These are phyloP conservation scores for Tympanoctomys barrerae DNA, from an alignment of 2,797 vertebrate genomes.

Conservation along the genomic window DNA sequence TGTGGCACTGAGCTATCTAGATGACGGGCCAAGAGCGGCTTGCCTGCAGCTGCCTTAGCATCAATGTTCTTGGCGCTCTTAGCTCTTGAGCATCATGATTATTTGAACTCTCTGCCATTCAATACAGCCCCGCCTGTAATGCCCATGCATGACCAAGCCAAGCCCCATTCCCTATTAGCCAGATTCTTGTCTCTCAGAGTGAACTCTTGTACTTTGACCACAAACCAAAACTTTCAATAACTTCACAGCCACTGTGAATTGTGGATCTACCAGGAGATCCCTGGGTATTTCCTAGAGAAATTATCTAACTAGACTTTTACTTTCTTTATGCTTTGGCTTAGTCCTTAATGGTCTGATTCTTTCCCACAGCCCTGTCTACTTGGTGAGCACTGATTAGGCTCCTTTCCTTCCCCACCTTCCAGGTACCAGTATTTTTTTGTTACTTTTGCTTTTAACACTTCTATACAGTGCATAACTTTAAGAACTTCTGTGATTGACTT, in stretches of 20 bases:
- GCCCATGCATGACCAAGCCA: neutral
- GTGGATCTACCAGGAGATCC: neutral
- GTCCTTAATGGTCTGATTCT: neutral
- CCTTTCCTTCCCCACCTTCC: neutral
- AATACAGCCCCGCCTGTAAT: neutral
- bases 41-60: neutral
- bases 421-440: neutral
- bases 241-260: neutral
- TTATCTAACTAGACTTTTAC: neutral
- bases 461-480: neutral
- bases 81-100: neutral
- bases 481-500: neutral
- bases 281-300: neutral
- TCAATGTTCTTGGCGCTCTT: neutral
- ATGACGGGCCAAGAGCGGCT: neutral
- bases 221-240: slow-evolving; percentile 14
- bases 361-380: neutral
- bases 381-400: neutral
- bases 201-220: neutral
- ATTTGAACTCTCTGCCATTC: neutral
- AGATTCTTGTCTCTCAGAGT: neutral
- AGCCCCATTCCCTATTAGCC: neutral
- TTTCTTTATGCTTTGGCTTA: slow-evolving; percentile 27
- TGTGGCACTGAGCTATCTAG: neutral
- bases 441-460: neutral